Conservation (phyloP, 2,888 invertebrate genomes). For the Conus canariensis region DNA sequence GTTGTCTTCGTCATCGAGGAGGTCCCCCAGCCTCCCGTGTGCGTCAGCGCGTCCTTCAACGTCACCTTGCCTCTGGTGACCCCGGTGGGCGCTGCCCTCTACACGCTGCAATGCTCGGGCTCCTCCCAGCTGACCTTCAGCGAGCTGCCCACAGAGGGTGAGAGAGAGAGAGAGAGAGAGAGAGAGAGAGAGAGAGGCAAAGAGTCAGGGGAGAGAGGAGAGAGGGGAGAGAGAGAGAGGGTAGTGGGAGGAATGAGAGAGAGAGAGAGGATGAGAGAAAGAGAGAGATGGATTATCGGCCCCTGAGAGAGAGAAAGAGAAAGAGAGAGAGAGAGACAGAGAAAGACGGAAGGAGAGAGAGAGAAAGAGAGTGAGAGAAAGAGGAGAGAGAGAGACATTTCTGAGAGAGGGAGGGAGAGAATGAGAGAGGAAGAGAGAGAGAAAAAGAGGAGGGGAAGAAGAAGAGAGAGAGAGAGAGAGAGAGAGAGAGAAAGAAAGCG, state of each 20-base stretch:
- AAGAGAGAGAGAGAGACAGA: too few species aligned
- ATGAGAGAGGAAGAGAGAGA: too few species aligned
- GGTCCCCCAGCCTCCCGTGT: background rate
- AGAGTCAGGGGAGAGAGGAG: background rate
- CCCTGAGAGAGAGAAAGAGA: too few species aligned
- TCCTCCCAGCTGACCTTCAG: background rate
- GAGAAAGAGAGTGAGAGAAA: too few species aligned
- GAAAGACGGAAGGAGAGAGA: too few species aligned
- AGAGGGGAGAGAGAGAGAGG: background rate
- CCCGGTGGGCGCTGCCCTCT: background rate
- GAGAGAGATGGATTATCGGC: background rate
- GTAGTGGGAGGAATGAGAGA: background rate
- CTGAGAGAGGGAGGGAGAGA: too few species aligned
- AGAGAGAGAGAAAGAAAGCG: too few species aligned
- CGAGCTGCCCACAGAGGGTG: background rate
- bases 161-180: background rate
- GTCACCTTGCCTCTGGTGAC: background rate
- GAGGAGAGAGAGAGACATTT: too few species aligned
- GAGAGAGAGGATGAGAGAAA: background rate
- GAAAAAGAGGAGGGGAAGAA: too few species aligned
- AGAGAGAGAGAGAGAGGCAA: background rate
- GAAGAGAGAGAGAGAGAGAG: too few species aligned
- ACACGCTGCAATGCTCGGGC: background rate
- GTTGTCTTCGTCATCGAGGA: background rate
- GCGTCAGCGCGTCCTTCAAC: background rate